Base-by-base conservation (phyloP, 2,797 vertebrate genomes). In the Trematomus bernacchii region DNA sequence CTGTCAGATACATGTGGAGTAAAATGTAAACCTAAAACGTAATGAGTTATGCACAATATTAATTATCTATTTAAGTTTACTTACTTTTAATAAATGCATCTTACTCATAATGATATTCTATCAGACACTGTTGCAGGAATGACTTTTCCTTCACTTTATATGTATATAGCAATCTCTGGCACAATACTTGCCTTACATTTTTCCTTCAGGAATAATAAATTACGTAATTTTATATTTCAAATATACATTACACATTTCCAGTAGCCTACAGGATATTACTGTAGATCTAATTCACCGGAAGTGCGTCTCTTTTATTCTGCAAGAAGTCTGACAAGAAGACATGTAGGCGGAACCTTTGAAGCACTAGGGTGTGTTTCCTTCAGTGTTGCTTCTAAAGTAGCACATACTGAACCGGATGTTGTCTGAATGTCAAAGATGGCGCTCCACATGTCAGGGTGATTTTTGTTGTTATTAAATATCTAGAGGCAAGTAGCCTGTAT, bases 351-450 rank as follows among this genome's bases (percentile, higher is more conserved):
- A 91, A 89, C 80, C 0, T 12, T 10, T 18, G 7, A 13, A 18
- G 1, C 0, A 12, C 6, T 16, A 10, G 0, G 0, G 1, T 50
- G 51, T 73, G 89, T 91, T 92, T 81, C 86, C 10, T 2, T 10
- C 63, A 2, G 89, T 14, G 44, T 51, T 11, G 10, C 15, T 74
- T 79, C 0, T 48, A 0, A 14, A 8, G 77, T 30, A 12, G 43
- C 74, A 76, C 79, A 21, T 1, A 13, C 5, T 70, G 18, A 70
- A 64, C 73, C 89, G 91, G 91, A 94, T 82, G 82, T 91, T 84
- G 58, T 84, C 47, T 23, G 73, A 88, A 92, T 84, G 87, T 92
- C 87, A 92, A 90, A 87, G 76, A 91, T 91, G 90, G 90, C 86
- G 88, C 15, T 33, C 0, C 66, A 6, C 85, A 44, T 80, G 86